A percentile compares a stretch with the other conserved stretches of the same genome.
These are phyloP conservation scores for Tipula vernalis DNA, from an alignment of 2,888 invertebrate genomes.

Conservation along the genomic window DNA sequence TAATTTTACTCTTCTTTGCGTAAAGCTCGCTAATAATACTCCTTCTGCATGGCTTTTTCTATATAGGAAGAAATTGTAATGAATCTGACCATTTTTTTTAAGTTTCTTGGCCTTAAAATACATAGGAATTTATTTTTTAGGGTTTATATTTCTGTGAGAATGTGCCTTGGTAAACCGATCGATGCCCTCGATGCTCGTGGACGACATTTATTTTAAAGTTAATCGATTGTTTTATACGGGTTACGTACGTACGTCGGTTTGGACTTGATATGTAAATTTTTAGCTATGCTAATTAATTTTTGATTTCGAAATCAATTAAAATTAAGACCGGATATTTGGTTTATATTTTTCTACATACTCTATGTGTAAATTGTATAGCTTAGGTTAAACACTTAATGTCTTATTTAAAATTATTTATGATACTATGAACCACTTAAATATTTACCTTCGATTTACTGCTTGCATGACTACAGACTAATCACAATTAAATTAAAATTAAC, in stretches of 20 bases:
- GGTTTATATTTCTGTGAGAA: no score
- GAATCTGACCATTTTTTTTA: no score
- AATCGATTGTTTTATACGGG: neutral
- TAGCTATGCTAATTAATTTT: neutral
- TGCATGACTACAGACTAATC: neutral
- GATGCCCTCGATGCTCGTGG: no score
- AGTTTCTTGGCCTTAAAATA: no score
- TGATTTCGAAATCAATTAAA: neutral
- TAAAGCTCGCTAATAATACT: no score
- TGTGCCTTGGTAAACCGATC: no score
- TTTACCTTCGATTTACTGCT: neutral
- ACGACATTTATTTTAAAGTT: no score
- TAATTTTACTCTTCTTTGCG: no score
- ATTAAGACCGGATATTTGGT: neutral
- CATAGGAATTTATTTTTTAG: no score
- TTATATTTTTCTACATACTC: neutral
- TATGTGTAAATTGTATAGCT: neutral
- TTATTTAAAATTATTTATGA: neutral
- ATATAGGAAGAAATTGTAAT: no score
- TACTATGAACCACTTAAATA: neutral
- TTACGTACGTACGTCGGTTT: neutral
- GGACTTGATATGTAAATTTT: neutral
- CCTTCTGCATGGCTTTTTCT: no score
- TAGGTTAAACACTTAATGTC: neutral
- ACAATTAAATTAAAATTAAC: neutral